phyloP scores from a whole-genome alignment of 2,888 invertebrate genomes.

The Drosophila maculinotata region DNA sequence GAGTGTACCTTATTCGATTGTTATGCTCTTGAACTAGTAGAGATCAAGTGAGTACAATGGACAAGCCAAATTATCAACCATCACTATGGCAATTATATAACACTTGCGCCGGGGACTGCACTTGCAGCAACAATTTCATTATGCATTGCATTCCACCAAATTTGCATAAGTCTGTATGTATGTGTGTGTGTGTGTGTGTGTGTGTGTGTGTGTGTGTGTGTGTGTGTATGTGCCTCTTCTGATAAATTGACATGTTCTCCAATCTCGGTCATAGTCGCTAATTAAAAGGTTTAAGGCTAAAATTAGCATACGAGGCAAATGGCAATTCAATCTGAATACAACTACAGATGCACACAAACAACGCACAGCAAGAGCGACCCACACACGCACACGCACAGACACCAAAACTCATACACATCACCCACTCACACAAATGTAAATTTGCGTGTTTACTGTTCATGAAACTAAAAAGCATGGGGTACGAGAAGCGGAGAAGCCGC shows the following conservation, averaged over 20 bases:
- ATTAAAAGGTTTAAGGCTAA: slow-evolving; percentile 81
- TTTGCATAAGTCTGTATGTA: not conserved
- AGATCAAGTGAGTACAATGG: slow-evolving; percentile 60
- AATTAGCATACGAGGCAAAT: slow-evolving; percentile 72
- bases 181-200: slow-evolving; percentile 11
- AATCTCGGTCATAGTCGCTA: slow-evolving; percentile 79
- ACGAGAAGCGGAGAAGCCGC: slow-evolving; percentile 51
- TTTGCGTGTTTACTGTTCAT: slow-evolving; percentile 67
- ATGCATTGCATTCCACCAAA: slow-evolving; percentile 17
- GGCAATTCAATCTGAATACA: slow-evolving; percentile 55
- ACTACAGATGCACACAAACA: slow-evolving; percentile 34
- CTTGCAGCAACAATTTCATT: no score
- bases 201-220: slow-evolving; percentile 6
- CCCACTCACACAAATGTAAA: slow-evolving; percentile 30
- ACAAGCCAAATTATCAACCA: slow-evolving; percentile 33
- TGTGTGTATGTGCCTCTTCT: slow-evolving; percentile 9
- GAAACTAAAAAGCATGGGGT: slow-evolving; percentile 64
- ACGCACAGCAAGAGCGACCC: slow-evolving; percentile 22
- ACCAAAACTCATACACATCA: slow-evolving; percentile 13
- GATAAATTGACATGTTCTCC: slow-evolving; percentile 61
- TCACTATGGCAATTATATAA: slow-evolving; percentile 48
- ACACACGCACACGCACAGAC: slow-evolving; percentile 25
- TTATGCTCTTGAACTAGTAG: slow-evolving; percentile 62
- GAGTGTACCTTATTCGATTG: slow-evolving; percentile 10
- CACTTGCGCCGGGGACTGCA: slow-evolving; percentile 37